Evolutionary conservation across 2,113 vertebrate species (phyloP), one percentile per base, ranked within the genome.

Genomic region (Petromus typicus): DNA sequence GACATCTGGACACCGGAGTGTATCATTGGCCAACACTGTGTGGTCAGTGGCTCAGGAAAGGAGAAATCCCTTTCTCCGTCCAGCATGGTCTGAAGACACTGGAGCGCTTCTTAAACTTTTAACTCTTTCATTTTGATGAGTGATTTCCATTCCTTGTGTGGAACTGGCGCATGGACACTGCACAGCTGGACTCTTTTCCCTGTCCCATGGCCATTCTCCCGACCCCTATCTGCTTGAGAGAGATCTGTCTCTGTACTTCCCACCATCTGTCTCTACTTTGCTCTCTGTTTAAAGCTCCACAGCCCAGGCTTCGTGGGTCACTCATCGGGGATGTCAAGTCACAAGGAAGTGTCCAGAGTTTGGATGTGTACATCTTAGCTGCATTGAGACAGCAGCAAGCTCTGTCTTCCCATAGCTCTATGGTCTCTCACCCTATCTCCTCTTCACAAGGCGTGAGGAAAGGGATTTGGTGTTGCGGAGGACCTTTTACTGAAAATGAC

Each of bases 401-500:
- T 51, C 37, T 89, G 17, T 5, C 13, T 12, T 95, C 34, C 59
- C 56, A 78, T 78, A 45, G 32, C 64, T 71, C n/a, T n/a, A n/a
- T 86, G 40, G 78, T 69, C 25, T 25, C 73, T 85, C 59, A 81
- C 34, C 32, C 90, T 48, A 7, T 81, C 94, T 86, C 13, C 27
- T 91, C 43, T 85, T 79, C 27, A 56, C 87, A 78, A 51, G n/a
- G 59, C 94, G 57, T 69, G 34, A 78, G 27, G 51, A 37, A n/a
- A 37, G 37, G 23, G 22, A 18, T 5, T 54, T 64, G 51, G 20
- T 92, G 32, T 59, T 69, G 80, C 66, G 84, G 37, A 80, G 18
- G 30, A 54, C 75, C 85, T 57, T 93, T 92, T 69, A 75, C 71
- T 86, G 69, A 95, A 76, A 95, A 89, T 57, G 71, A 81, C 82